These are phyloP conservation scores for Notodonta dromedarius DNA, from an alignment of 2,888 invertebrate species.

Conservation along the genomic window DNA sequence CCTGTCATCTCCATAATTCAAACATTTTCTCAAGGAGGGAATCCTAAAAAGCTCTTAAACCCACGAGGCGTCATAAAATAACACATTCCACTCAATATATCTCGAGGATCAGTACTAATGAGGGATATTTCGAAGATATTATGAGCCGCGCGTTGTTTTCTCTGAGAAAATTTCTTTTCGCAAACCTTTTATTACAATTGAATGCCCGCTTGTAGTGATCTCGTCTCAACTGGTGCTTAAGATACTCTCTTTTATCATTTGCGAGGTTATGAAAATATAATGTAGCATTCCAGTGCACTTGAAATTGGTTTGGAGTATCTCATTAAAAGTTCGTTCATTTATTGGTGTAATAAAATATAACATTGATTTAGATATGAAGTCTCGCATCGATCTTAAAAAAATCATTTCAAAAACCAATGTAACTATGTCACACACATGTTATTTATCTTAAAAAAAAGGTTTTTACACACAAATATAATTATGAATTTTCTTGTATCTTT, in stretches of 20 bases:
- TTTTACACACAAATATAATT: too few relatives aligned
- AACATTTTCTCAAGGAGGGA: neutral
- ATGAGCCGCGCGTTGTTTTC: constrained; percentile 19
- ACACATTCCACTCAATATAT: constrained; percentile 20
- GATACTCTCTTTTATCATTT: constrained; percentile 18
- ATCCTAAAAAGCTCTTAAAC: constrained; percentile 17
- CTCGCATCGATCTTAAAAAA: too few relatives aligned
- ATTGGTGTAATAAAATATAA: too few relatives aligned
- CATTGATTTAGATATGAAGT: too few relatives aligned
- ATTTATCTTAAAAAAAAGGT: too few relatives aligned
- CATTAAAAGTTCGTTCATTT: too few relatives aligned
- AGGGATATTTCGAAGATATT: constrained; percentile 24
- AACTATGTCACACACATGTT: too few relatives aligned
- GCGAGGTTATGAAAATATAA: constrained; percentile 17
- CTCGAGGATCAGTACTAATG: constrained; percentile 30
- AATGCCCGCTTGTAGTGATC: constrained; percentile 24
- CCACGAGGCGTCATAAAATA: constrained; percentile 16
- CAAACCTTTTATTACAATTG: constrained; percentile 26
- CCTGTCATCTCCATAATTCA: neutral
- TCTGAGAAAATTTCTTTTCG: constrained; percentile 13
- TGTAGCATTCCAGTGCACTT: neutral
- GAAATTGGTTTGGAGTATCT: neutral
- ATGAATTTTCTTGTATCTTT: constrained; percentile 28
- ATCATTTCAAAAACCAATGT: too few relatives aligned
- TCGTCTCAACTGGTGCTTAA: constrained; percentile 16